These are phyloP conservation scores for Dorcus parallelipipedus DNA, from an alignment of 2,888 invertebrate genomes.

Conservation along the genomic window DNA sequence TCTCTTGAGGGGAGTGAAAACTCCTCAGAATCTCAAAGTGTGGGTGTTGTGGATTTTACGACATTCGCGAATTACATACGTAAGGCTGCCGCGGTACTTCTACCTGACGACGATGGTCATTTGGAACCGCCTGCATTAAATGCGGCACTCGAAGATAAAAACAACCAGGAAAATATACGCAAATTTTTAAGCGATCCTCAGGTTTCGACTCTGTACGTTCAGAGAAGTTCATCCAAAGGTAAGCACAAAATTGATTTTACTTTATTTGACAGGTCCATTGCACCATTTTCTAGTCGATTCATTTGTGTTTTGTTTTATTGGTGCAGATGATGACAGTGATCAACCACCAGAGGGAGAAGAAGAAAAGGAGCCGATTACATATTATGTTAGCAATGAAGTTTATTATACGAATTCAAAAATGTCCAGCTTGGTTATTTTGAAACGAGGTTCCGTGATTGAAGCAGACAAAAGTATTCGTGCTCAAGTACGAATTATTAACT, in stretches of 20 bases:
- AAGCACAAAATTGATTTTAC: conserved; percentile 26
- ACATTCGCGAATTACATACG: conserved; percentile 83
- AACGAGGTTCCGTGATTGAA: conserved; percentile 87
- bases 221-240: conserved; percentile 90
- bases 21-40: conserved; percentile 68
- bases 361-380: conserved; percentile 79
- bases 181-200: conserved; percentile 93
- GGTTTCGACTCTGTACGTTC: conserved; percentile 82
- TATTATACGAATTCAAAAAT: conserved; percentile 90
- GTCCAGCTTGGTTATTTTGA: conserved; percentile 88
- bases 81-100: conserved; percentile 78
- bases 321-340: conserved; percentile 80
- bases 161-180: conserved; percentile 79
- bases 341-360: conserved; percentile 86
- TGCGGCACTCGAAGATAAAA: conserved; percentile 74
- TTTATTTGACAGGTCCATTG: too few relatives aligned
- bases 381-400: conserved; percentile 87
- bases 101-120: conserved; percentile 71
- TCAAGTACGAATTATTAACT: conserved; percentile 86
- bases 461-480: conserved; percentile 94
- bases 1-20: conserved; percentile 76
- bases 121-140: conserved; percentile 74
- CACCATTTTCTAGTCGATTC: too few relatives aligned
- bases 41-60: conserved; percentile 71
- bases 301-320: conserved; percentile 6